These are phyloP conservation scores for Sphinx pinastri DNA, from an alignment of 2,888 invertebrate species.

Conservation along the genomic window DNA sequence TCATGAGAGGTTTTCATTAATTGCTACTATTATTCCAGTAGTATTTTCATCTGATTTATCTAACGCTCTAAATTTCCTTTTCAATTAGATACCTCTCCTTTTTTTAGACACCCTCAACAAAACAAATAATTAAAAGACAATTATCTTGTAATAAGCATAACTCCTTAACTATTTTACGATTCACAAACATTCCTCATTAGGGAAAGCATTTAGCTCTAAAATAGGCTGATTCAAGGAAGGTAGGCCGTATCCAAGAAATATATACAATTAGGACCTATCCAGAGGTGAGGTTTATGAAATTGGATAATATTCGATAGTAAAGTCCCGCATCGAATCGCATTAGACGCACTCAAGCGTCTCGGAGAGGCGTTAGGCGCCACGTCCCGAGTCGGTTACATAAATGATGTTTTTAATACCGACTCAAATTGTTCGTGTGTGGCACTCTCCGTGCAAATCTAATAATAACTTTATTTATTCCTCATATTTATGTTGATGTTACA, in stretches of 20 bases:
- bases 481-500: not conserved
- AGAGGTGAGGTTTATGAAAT: constrained; percentile 56
- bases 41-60: no score
- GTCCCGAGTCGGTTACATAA: constrained; percentile 35
- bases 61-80: no score
- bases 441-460: constrained; percentile 34
- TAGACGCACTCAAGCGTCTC: constrained; percentile 50
- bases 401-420: constrained; percentile 38
- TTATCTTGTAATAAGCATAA: no score
- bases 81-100: no score
- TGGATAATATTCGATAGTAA: constrained; percentile 63
- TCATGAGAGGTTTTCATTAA: no score
- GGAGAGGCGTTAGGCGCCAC: constrained; percentile 47
- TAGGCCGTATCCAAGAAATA: constrained; percentile 30
- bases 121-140: no score
- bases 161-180: no score
- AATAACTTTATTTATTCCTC: constrained; percentile 28
- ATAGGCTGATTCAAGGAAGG: constrained; percentile 26
- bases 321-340: constrained; percentile 67
- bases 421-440: constrained; percentile 59
- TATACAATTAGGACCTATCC: constrained; percentile 37
- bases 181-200: no score
- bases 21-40: no score
- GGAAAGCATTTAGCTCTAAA: no score
- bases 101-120: no score